Evolutionary conservation across 2,888 invertebrate genomes (phyloP), one percentile per base, ranked within the genome.

Genomic region (Standfussiana lucernea): DNA sequence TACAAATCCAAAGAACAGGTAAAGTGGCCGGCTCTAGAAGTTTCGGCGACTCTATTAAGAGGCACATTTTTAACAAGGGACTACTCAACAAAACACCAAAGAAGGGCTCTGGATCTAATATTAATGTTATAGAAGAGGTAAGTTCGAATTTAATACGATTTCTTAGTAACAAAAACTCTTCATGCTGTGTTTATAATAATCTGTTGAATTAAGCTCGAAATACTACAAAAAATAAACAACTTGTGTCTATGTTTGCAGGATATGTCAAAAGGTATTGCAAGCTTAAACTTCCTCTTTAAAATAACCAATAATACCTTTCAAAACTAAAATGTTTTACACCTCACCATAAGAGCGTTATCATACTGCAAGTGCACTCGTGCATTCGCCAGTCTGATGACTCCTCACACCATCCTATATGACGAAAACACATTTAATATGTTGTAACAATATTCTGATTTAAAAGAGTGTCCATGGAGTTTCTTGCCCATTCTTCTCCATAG

Each of bases 21-120:
- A 94, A 97, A 97, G 94, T 95, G 94, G 96, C 97, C 90, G 92
- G 97, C 94, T 89, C 98, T 6, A 97, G 97, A 89, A 98, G 98
- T 86, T 97, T 98, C 83, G 98, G 98, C 0, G 98, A 98, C 91
- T 98, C 98, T 0, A 98, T 98, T 85, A 98, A 98, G 93, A 98
- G 98, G 89, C 98, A 98, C 90, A 98, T 98, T 79, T 98, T 99
- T 90, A 98, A 98, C 90, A 98, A 98, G 91, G 97, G 97, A 11
- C 92, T 97, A 8, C 92, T 97, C 65, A 97, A 96, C 78, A 97
- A 96, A 82, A 96, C 97, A 2, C 96, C 96, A 6, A 97, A 97
- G 91, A 97, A 97, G 87, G 96, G 96, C 0, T 96, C 96, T 1
- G 94, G 92, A 0, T 91, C 94, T 4, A 90, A 89, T 76, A 95